These are phyloP conservation scores for Aleiodes sp. DNA, from an alignment of 1,140 invertebrate species.

Conservation along the genomic window DNA sequence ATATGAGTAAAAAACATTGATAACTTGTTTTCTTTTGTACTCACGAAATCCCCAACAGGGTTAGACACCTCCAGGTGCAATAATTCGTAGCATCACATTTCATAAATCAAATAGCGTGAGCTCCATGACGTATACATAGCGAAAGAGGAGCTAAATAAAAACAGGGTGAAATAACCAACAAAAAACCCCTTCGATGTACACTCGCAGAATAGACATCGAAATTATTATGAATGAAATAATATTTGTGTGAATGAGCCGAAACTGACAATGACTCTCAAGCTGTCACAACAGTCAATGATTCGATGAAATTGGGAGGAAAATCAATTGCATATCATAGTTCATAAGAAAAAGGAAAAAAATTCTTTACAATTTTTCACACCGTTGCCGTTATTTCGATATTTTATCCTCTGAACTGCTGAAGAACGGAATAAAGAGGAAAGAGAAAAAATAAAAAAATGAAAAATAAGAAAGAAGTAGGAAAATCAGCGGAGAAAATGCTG, in stretches of 20 bases:
- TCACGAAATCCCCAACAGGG: neutral
- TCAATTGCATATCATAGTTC: neutral
- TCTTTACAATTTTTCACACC: neutral
- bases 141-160: too few relatives aligned
- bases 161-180: neutral
- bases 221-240: too few relatives aligned
- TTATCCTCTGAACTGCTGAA: neutral
- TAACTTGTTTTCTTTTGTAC: neutral
- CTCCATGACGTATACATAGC: neutral
- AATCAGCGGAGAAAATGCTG: neutral
- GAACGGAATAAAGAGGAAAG: neutral
- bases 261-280: neutral
- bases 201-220: neutral
- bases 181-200: neutral
- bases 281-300: neutral
- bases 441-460: neutral
- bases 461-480: too few relatives aligned
- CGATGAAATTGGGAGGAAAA: neutral
- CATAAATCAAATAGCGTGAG: slow-evolving; percentile 10
- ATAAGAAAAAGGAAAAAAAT: neutral
- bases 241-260: slow-evolving; percentile 2
- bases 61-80: neutral
- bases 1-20: too few relatives aligned
- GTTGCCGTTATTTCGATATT: neutral
- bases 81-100: neutral